Evolutionary conservation across 2,797 vertebrate genomes (phyloP).

Genomic region (Acanthornis magna): DNA sequence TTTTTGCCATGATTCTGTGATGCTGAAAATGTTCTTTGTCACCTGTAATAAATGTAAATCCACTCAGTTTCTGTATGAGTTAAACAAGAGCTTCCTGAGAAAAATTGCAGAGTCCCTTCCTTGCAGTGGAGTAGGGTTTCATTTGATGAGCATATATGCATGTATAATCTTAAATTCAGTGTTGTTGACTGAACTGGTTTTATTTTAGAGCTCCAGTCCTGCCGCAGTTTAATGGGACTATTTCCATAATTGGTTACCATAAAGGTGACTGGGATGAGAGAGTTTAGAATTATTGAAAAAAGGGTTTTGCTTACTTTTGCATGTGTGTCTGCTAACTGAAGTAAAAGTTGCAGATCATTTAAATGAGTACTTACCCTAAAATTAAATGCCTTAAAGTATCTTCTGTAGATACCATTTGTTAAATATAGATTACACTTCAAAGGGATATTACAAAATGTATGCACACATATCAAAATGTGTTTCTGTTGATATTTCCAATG

Average conservation of each 20-base stretch:
- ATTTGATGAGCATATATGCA: neutral
- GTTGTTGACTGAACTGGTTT: neutral
- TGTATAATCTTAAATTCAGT: neutral
- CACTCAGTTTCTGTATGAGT: neutral
- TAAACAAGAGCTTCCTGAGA: neutral
- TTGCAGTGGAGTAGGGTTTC: neutral
- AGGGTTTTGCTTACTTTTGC: neutral
- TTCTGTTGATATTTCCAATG: conserved; percentile 52
- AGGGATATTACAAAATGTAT: conserved; percentile 27
- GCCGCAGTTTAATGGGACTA: neutral
- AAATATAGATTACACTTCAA: conserved; percentile 43
- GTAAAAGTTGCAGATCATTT: conserved; percentile 17
- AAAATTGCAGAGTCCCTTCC: neutral
- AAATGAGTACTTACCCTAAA: conserved; percentile 1
- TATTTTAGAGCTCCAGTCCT: neutral
- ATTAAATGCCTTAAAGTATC: neutral
- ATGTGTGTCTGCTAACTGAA: neutral
- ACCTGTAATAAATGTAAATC: neutral
- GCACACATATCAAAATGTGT: conserved; percentile 30
- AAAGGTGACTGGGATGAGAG: neutral
- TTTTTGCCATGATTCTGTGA: neutral
- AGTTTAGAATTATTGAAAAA: neutral
- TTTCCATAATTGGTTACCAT: neutral
- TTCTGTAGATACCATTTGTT: conserved; percentile 8
- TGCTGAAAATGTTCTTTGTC: neutral